Base-by-base conservation (phyloP, 1,140 invertebrate genomes). In the Frieseomelitta varia region DNA sequence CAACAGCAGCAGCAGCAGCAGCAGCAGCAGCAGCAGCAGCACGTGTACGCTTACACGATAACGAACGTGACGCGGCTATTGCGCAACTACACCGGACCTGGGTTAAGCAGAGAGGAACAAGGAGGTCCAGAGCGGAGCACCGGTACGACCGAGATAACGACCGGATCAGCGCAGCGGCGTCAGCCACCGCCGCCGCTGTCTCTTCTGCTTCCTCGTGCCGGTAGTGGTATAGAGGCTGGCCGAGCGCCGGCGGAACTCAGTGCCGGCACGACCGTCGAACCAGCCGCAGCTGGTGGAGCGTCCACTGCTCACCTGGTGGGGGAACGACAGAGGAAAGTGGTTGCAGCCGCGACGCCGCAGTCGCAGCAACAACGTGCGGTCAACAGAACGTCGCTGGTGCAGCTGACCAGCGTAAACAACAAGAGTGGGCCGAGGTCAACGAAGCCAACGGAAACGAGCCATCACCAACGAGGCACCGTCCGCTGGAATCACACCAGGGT, bases 21-120 rank as follows among this genome's bases (percentile, higher is more conserved):
- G 71, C 77, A 84, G 39, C n/a, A 85, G 34, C 79, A 83, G 30
- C 88, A 85, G 67, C 86, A 93, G 81, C 93, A 93, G 90, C 93
- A 94, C 92, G 92, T 93, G 90, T 94, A 94, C 91, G 91, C 93
- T 84, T 94, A 94, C 90, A 94, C 93, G 91, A 94, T 94, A 92
- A 94, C 93, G 78, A 94, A 94, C 87, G 92, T 94, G 91, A 94
- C 93, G 90, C 91, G 93, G 89, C 90, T 93, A 85, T 93, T 94
- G 91, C 93, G 93, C 90, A 94, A 94, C 91, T 94, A 94, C 88
- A 93, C 93, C 90, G 93, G 93, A 92, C 92, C 92, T 92, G 91
- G 92, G 92, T 84, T 90, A 92, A 93, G 88, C 86, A 87, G 89
- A 75, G 88, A 86, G 81, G 87, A 85, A 68, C 53, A 75, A 85